A percentile compares a stretch with the other conserved stretches of the same genome.
Evolutionary conservation across 2,113 vertebrate genomes (phyloP).

Genomic region (Cyanoderma ruficeps): DNA sequence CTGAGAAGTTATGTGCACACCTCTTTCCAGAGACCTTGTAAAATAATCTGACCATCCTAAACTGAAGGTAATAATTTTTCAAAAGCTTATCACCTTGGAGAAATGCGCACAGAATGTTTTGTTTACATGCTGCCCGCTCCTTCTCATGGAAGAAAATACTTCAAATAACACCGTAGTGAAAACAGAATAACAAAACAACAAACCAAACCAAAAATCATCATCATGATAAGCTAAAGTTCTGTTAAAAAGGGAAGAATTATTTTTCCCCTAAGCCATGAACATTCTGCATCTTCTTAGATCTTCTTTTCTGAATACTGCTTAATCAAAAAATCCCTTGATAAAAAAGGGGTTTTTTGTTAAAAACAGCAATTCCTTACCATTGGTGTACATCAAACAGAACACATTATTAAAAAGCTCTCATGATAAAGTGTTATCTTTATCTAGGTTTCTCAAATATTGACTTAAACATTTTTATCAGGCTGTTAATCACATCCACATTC

Average conservation of each 20-base stretch:
- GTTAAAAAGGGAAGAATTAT: neutral
- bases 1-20: neutral
- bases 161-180: neutral
- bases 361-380: neutral
- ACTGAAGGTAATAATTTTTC: neutral
- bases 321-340: neutral
- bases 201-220: neutral
- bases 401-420: conserved; percentile 13
- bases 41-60: neutral
- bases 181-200: neutral
- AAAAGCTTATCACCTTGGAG: neutral
- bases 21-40: neutral
- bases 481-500: conserved; percentile 21
- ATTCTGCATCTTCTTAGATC: neutral
- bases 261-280: neutral
- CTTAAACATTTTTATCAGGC: conserved; percentile 45
- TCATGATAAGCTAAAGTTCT: neutral
- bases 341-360: neutral
- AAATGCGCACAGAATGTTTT: neutral
- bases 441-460: neutral
- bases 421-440: neutral
- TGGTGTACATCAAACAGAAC: neutral
- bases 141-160: neutral
- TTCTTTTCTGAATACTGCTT: neutral
- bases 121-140: neutral